Percentiles rank a stretch among this genome's conserved stretches.
Conservation (phyloP, 2,113 vertebrate species). For the Sylvia atricapilla region DNA sequence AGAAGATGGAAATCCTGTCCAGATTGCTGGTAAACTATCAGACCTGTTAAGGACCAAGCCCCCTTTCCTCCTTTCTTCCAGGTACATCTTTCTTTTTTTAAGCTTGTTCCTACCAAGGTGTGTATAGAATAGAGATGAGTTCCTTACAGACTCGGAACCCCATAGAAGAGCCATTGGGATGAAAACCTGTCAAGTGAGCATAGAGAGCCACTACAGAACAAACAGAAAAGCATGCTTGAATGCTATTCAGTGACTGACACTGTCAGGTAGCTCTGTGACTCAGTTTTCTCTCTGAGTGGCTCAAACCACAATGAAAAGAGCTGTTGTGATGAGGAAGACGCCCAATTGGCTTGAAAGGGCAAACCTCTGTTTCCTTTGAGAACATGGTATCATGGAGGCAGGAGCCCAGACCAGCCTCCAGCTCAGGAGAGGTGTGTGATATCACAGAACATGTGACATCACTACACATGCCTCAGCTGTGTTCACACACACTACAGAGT, state of each 20-base stretch:
- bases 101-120: neutral
- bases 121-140: neutral
- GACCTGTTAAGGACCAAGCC: neutral
- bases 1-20: neutral
- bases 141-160: neutral
- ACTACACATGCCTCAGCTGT: neutral
- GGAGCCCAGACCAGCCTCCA: neutral
- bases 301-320: neutral
- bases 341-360: neutral
- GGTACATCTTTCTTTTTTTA: neutral
- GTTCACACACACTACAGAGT: neutral
- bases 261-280: neutral
- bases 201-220: neutral
- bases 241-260: neutral
- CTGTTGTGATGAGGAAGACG: neutral
- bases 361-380: neutral
- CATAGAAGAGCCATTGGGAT: neutral
- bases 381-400: neutral
- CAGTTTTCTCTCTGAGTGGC: neutral
- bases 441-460: neutral
- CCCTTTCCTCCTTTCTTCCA: neutral
- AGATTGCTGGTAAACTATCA: neutral
- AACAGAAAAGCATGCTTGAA: neutral
- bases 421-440: neutral
- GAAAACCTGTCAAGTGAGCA: neutral